Evolutionary conservation across 2,888 invertebrate species (phyloP), one percentile per base, ranked within the genome.

Genomic region (Papilio elwesi): DNA sequence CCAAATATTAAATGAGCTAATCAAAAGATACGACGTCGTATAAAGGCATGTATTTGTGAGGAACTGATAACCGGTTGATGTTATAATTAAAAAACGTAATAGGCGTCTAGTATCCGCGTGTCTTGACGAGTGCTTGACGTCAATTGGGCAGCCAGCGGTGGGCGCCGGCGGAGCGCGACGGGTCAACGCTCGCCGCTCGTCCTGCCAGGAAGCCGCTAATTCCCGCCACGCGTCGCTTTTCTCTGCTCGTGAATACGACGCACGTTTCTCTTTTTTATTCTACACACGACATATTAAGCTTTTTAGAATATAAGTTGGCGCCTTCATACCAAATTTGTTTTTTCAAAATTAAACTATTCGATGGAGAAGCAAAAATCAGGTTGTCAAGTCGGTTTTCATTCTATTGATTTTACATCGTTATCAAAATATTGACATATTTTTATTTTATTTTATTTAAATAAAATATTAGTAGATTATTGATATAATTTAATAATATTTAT

Each of bases 131-230:
- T 74, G 68, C 51, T 57, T 74, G 75, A 72, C 77, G 75, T 78
- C 77, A 74, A 71, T 74, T 75, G 76, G 77, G 76, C 75, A 74
- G 75, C 68, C 6, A 6, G 43, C 55, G 26, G 55, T 13, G 74
- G 74, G 73, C 71, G 74, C 68, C 65, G 62, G 53, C 73, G 73
- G 73, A 74, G 74, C 70, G 68, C 59, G 70, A 67, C 75, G 79
- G 90, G 89, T 90, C 89, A 91, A 88, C 82, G 91, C 76, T 86
- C 91, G 85, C 79, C 82, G 82, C 79, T 79, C 86, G 87, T 90
- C 89, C 90, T 59, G 88, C 80, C 90, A 91, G 92, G 91, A 92
- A 89, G 88, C 87, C 84, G 83, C 86, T 90, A 90, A 90, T 91
- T 90, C 90, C 86, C 85, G 85, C 83, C 88, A 89, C 90, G 87